Evolutionary conservation across 2,888 invertebrate species (phyloP), one percentile per base, ranked within the genome.

Genomic region (Tetramorium bicarinatum): DNA sequence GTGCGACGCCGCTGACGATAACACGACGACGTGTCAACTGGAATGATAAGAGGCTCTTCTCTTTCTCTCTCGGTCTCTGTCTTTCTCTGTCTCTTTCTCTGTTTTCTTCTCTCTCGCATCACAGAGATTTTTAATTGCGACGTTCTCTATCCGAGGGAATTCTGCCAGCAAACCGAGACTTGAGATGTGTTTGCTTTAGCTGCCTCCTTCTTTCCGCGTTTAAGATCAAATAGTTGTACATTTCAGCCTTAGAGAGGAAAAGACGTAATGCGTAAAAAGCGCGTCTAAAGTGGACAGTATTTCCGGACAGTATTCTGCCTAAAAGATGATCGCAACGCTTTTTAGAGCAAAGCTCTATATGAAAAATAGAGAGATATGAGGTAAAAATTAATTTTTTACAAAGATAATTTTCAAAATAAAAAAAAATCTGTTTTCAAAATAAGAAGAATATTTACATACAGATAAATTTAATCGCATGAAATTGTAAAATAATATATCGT

Each of bases 101-200:
- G 2, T 67, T 49, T 49, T 18, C 34, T 21, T 71, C n/a, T 61
- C 29, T 67, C 49, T 8, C 25, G n/a, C 41, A 29, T 54, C 21
- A 44, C 34, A 56, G 34, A 79, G 47, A 79, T 72, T 79, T 79
- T 79, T 79, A 79, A 79, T 74, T 77, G 74, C 74, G 74, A 66
- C 74, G 74, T 71, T 72, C n/a, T 72, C 74, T 34, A 25, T 18
- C 18, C 38, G 38, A 49, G 38, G 29, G 25, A 69, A n/a, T 59
- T 18, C 67, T 49, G 75, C 21, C 34, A n/a, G 52, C 49, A 49
- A 69, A 49, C 47, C 25, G 15, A 72, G 72, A 41, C 62, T 72
- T 74, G n/a, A 76, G 13, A 67, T 47, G 15, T 66, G 21, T 21
- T 77, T 77, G 13, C 41, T 77, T 41, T 54, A 29, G n/a, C 54